phyloP scores from a whole-genome alignment of 2,888 invertebrate species.

The Pantelozetes paolii region DNA sequence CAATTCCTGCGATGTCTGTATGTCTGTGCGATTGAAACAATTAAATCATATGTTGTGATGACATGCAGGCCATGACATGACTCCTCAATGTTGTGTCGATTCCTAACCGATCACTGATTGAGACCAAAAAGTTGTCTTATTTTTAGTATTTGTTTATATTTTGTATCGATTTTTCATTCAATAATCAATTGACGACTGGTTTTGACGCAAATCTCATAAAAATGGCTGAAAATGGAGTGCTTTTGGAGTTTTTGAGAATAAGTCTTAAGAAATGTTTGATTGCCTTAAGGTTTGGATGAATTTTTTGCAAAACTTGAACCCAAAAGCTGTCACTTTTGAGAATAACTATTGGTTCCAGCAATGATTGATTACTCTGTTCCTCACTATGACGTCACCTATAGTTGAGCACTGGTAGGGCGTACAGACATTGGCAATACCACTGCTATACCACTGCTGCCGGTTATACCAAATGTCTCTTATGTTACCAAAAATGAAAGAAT shows the following conservation, averaged over 20 bases:
- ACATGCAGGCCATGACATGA: constrained; percentile 25
- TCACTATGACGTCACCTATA: constrained; percentile 37
- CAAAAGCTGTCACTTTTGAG: constrained; percentile 36
- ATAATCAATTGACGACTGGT: constrained; percentile 4
- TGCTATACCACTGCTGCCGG: constrained; percentile 17
- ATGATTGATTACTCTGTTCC: constrained; percentile 37
- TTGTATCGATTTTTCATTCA: background rate
- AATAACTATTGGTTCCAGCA: constrained; percentile 36
- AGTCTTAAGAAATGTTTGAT: constrained; percentile 25
- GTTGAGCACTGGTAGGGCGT: constrained; percentile 11
- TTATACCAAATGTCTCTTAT: constrained; percentile 33
- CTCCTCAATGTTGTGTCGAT: background rate
- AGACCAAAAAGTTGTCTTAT: background rate
- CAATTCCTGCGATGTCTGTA: background rate
- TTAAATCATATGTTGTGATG: constrained; percentile 29
- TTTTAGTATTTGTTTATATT: constrained; percentile 4
- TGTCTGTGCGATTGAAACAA: constrained; percentile 6
- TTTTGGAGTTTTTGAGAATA: background rate
- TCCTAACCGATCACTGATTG: background rate
- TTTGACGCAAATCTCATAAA: background rate
- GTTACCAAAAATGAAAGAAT: constrained; percentile 23
- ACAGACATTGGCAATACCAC: background rate
- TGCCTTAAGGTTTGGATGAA: constrained; percentile 29
- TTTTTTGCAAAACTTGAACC: constrained; percentile 32
- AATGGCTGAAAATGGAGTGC: constrained; percentile 31